Evolutionary conservation across 1,140 invertebrate species (phyloP).

Genomic region (Lysiphlebus fabarum): DNA sequence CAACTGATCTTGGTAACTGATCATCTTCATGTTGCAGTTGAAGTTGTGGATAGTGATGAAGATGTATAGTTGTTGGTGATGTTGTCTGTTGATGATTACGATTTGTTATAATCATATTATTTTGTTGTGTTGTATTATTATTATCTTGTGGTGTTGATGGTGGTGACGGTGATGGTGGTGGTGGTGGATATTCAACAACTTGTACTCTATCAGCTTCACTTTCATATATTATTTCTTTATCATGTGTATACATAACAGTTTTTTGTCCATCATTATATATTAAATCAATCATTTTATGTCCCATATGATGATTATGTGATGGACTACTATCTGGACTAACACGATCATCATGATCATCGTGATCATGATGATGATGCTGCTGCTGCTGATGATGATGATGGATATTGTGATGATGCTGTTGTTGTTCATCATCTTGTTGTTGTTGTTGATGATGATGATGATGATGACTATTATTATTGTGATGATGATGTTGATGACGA

Average conservation of each 20-base stretch:
- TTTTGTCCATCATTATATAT: constrained; percentile 80
- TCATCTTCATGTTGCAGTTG: constrained; percentile 54
- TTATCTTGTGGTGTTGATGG: constrained; percentile 45
- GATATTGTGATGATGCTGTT: constrained; percentile 28
- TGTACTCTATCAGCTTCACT: constrained; percentile 51
- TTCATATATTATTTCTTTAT: constrained; percentile 55
- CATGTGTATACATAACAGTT: constrained; percentile 72
- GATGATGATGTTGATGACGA: constrained; percentile 34
- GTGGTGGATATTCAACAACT: constrained; percentile 52
- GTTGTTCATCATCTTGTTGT: constrained; percentile 22
- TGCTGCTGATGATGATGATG: constrained; percentile 24
- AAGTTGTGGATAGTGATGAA: constrained; percentile 52
- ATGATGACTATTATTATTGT: constrained; percentile 24
- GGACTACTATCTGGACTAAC: constrained; percentile 56
- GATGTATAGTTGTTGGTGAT: constrained; percentile 48
- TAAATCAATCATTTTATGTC: constrained; percentile 69
- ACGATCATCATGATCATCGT: constrained; percentile 57
- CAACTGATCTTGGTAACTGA: constrained; percentile 41
- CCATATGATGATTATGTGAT: constrained; percentile 60
- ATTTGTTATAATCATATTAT: constrained; percentile 46
- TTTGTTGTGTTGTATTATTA: constrained; percentile 35
- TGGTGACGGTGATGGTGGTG: constrained; percentile 54
- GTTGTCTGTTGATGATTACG: constrained; percentile 23
- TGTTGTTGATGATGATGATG: constrained; percentile 32
- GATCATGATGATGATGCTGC: constrained; percentile 31